phyloP scores from a whole-genome alignment of 1,140 invertebrate genomes.

The Achroia grisella region DNA sequence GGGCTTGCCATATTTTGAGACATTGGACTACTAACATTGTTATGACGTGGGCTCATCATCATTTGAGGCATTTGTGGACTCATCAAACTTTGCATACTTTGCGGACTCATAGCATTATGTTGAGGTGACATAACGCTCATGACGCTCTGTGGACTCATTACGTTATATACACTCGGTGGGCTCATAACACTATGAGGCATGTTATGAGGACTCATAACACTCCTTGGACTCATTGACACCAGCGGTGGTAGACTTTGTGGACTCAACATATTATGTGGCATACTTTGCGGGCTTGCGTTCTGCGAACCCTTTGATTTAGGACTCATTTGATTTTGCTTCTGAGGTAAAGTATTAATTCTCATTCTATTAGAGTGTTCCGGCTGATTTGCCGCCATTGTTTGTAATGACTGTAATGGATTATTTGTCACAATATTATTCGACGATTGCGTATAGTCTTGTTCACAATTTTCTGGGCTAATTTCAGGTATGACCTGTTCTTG shows the following conservation, averaged over 20 bases:
- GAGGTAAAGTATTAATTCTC: constrained; percentile 46
- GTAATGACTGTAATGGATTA: constrained; percentile 57
- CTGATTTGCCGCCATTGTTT: constrained; percentile 58
- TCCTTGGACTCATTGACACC: constrained; percentile 42
- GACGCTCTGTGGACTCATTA: constrained; percentile 62
- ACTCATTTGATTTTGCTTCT: constrained; percentile 48
- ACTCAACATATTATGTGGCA: constrained; percentile 53
- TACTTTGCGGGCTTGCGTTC: constrained; percentile 61
- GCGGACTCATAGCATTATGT: constrained; percentile 63
- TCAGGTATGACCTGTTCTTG: constrained; percentile 63
- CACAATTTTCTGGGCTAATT: constrained; percentile 38
- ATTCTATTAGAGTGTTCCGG: constrained; percentile 49
- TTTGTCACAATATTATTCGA: constrained; percentile 20
- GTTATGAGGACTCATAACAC: constrained; percentile 56
- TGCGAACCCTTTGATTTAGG: constrained; percentile 55
- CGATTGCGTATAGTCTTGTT: constrained; percentile 43
- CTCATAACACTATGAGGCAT: constrained; percentile 63
- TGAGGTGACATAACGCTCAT: constrained; percentile 70
- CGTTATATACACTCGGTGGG: constrained; percentile 62
- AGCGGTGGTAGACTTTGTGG: constrained; percentile 44
- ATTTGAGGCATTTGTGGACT: constrained; percentile 65
- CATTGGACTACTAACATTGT: constrained; percentile 59
- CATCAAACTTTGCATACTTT: constrained; percentile 63
- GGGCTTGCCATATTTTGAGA: constrained; percentile 60
- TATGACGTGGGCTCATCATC: constrained; percentile 63